phyloP scores from a whole-genome alignment of 2,888 invertebrate species.

The Drosophila infuscata region DNA sequence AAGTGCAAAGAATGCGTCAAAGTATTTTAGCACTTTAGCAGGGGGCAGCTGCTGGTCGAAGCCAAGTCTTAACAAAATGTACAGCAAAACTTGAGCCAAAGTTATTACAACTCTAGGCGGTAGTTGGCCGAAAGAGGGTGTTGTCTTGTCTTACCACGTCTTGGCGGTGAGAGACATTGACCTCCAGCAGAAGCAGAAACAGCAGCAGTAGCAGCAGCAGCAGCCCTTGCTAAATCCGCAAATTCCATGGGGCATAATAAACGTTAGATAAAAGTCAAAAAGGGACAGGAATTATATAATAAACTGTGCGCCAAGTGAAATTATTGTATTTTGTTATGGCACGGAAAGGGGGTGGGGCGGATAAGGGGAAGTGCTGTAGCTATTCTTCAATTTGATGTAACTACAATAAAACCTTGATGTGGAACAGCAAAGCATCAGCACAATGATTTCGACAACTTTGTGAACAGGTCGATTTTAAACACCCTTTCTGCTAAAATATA shows the following conservation, averaged over 20 bases:
- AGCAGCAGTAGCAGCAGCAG: slow-evolving; percentile 12
- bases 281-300: slow-evolving; percentile 81
- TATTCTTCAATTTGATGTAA: slow-evolving; percentile 50
- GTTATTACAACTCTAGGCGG: slow-evolving; percentile 72
- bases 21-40: slow-evolving; percentile 72
- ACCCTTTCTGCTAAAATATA: not conserved
- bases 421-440: slow-evolving; percentile 24
- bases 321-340: slow-evolving; percentile 60
- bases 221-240: slow-evolving; percentile 63
- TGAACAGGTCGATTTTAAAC: slow-evolving; percentile 23
- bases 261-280: slow-evolving; percentile 81
- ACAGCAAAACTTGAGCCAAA: slow-evolving; percentile 67
- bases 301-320: slow-evolving; percentile 74
- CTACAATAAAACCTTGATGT: slow-evolving; percentile 59
- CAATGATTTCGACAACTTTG: slow-evolving; percentile 32
- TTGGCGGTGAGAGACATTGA: slow-evolving; percentile 60
- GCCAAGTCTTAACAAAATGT: slow-evolving; percentile 51
- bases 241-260: slow-evolving; percentile 80
- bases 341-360: not conserved
- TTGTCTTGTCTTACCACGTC: slow-evolving; percentile 42
- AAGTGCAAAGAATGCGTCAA: slow-evolving; percentile 78
- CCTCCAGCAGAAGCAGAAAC: slow-evolving; percentile 45
- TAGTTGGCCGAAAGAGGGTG: slow-evolving; percentile 1
- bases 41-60: slow-evolving; percentile 12
- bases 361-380: not conserved